These are phyloP conservation scores for Stomatorhinus walkeri DNA, from an alignment of 2,797 vertebrate genomes.

Conservation along the genomic window DNA sequence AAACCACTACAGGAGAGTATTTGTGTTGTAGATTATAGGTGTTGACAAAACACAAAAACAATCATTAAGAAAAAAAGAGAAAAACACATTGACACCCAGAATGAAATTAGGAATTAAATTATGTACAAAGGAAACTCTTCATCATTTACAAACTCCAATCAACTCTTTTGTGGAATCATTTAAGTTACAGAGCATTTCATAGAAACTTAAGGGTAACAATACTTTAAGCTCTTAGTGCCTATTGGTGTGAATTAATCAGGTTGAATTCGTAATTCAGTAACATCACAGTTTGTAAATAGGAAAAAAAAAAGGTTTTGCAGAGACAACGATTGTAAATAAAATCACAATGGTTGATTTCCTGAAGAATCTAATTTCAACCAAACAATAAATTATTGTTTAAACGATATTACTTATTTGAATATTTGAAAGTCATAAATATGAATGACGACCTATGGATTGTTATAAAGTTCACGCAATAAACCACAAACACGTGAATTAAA, in stretches of 20 bases:
- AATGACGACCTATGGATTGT: not conserved
- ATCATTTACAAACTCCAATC: not conserved
- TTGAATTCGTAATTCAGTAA: not conserved
- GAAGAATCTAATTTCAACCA: not conserved
- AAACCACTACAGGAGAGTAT: not conserved
- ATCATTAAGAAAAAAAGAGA: not conserved
- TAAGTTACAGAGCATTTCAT: constrained; percentile 5
- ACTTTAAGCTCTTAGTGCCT: not conserved
- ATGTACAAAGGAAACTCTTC: not conserved
- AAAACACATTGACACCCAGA: not conserved
- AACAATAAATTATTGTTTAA: not conserved
- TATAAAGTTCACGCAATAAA: not conserved
- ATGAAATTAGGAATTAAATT: not conserved
- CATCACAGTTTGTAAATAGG: not conserved
- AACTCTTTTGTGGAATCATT: not conserved
- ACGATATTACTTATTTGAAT: not conserved
- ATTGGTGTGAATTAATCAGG: not conserved
- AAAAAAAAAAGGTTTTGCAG: not conserved
- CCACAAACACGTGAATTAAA: not conserved
- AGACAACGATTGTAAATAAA: not conserved
- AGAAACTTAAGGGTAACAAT: not conserved
- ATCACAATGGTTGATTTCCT: not conserved
- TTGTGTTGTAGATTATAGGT: not conserved
- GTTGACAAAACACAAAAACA: not conserved
- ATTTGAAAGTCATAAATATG: not conserved